These are phyloP conservation scores for Pteropus alecto DNA, from an alignment of 2,113 vertebrate species.

Conservation along the genomic window DNA sequence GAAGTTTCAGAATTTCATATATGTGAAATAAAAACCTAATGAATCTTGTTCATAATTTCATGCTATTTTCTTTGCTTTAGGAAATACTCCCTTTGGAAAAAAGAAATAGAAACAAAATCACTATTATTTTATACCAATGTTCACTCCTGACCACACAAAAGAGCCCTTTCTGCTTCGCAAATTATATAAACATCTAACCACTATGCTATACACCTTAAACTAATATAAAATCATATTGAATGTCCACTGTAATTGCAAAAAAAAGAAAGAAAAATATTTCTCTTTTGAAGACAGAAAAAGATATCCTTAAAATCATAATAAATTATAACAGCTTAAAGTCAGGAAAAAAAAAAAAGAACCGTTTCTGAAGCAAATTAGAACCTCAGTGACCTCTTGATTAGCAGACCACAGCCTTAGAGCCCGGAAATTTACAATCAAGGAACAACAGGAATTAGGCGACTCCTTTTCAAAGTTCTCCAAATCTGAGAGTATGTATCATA, in stretches of 20 bases:
- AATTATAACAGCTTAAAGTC: too few relatives aligned
- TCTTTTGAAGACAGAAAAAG: too few relatives aligned
- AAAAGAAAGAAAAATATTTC: too few relatives aligned
- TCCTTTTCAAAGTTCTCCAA: not conserved
- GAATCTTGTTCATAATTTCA: not conserved
- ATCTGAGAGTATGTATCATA: not conserved
- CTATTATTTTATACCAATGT: not conserved
- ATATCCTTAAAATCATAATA: too few relatives aligned
- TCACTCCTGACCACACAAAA: not conserved
- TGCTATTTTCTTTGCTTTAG: conserved; percentile 10
- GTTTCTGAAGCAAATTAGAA: not conserved
- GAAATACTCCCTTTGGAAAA: not conserved
- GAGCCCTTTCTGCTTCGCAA: not conserved
- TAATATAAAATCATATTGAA: too few relatives aligned
- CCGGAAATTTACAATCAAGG: not conserved
- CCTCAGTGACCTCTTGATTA: not conserved
- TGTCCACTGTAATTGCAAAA: too few relatives aligned
- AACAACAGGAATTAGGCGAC: not conserved
- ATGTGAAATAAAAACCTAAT: not conserved
- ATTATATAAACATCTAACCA: too few relatives aligned
- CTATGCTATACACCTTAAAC: too few relatives aligned
- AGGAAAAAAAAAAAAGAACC: not conserved
- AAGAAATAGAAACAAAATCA: not conserved
- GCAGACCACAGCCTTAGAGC: not conserved
- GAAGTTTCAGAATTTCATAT: not conserved